Evolutionary conservation across 2,113 vertebrate genomes (phyloP).

Genomic region (Scophthalmus maximus): DNA sequence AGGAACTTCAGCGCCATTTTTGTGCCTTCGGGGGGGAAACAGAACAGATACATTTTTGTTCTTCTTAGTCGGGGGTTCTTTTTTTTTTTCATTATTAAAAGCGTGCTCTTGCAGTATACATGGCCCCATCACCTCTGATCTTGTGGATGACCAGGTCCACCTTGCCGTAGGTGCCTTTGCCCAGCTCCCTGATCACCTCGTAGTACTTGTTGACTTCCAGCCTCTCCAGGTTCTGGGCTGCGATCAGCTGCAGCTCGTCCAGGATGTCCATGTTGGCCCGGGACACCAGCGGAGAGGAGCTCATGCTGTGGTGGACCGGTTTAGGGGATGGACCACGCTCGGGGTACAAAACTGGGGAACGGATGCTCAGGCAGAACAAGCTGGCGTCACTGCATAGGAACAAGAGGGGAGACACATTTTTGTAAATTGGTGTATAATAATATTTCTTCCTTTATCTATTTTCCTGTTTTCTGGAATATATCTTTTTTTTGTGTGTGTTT

Average conservation of each 20-base stretch:
- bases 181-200: slow-evolving; percentile 85
- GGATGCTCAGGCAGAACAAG: slow-evolving; percentile 24
- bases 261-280: slow-evolving; percentile 84
- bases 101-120: not conserved
- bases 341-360: not conserved
- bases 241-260: slow-evolving; percentile 84
- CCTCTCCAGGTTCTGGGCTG: slow-evolving; percentile 83
- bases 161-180: slow-evolving; percentile 86
- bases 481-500: not conserved
- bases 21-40: slow-evolving; percentile 73
- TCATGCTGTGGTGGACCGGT: slow-evolving; percentile 72
- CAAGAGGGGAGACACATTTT: not conserved
- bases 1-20: slow-evolving; percentile 90
- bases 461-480: not conserved
- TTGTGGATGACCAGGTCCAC: slow-evolving; percentile 86
- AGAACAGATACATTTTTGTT: not conserved
- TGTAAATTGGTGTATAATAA: no score
- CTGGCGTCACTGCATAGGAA: slow-evolving; percentile 65
- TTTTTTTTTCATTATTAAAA: not conserved
- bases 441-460: not conserved
- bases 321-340: slow-evolving; percentile 19
- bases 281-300: slow-evolving; percentile 81
- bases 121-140: slow-evolving; percentile 79
- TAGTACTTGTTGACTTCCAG: slow-evolving; percentile 85
- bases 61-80: not conserved